phyloP scores from a whole-genome alignment of 2,888 invertebrate genomes.

The Parnassius apollo region DNA sequence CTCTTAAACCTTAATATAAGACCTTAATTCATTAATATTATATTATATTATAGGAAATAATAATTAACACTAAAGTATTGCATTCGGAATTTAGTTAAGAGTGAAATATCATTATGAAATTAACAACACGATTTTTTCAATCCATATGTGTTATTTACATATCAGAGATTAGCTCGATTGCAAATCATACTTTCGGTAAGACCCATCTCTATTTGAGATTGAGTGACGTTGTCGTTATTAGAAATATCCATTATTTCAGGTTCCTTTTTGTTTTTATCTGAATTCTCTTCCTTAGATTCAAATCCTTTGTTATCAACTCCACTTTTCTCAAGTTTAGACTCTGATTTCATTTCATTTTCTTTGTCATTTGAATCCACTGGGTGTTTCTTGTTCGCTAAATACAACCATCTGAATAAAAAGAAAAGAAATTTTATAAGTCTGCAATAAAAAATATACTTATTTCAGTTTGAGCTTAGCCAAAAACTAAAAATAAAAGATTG shows the following conservation, averaged over 20 bases:
- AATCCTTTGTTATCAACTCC: conserved; percentile 73
- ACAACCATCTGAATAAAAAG: conserved; percentile 83
- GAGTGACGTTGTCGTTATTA: conserved; percentile 46
- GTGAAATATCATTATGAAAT: too few species aligned
- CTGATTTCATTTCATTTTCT: conserved; percentile 40
- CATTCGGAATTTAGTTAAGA: too few species aligned
- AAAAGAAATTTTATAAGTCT: background rate
- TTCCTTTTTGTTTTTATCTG: conserved; percentile 40
- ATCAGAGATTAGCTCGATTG: conserved; percentile 50
- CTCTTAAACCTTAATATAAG: too few species aligned
- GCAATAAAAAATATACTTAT: too few species aligned
- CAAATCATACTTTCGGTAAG: conserved; percentile 67
- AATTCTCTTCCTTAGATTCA: conserved; percentile 62
- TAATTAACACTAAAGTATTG: too few species aligned
- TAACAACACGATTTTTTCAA: too few species aligned
- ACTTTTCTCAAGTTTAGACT: conserved; percentile 43
- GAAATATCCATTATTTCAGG: conserved; percentile 33
- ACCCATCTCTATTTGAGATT: conserved; percentile 67
- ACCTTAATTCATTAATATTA: too few species aligned
- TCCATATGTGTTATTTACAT: too few species aligned
- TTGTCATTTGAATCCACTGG: conserved; percentile 35
- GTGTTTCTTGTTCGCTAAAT: conserved; percentile 84
- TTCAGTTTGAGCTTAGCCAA: too few species aligned
- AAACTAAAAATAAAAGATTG: too few species aligned
- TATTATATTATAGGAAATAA: too few species aligned